Base-by-base conservation (phyloP, 1,140 invertebrate species). In the Drosophila pandora region DNA sequence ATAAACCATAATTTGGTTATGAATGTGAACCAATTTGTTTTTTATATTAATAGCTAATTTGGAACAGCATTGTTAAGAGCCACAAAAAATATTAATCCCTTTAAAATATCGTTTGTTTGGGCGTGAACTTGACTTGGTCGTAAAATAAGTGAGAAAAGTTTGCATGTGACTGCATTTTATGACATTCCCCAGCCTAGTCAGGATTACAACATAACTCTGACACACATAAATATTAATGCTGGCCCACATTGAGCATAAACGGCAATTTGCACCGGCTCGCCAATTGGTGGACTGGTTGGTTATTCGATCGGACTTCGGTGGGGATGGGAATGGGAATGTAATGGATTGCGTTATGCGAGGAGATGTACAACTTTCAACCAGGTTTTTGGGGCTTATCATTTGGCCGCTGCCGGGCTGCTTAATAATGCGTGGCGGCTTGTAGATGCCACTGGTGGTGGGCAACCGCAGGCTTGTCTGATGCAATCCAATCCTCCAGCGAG, bases 401-500 rank as follows among this genome's bases (percentile, higher is more conserved):
- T 37, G 10, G 25, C 25, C 25, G 25, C 50, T 45, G 65, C 30
- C 81, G 9, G 78, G 78, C 78, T 85, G 82, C 79, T 85, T 87
- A 88, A 87, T 87, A 88, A 76, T 88, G 82, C 83, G 75, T 21
- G 25, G 39, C n/a, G 43, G 79, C 79, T 61, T 67, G 75, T 74
- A 58, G 72, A 80, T 69, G 56, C 50, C 54, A 60, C 62, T 49
- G 54, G 43, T 12, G 21, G 43, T 47, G 21, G 60, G 37, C 22
- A 60, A 59, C 61, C 61, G 8, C 43, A 62, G 52, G 34, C 63
- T 76, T 43, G 64, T 47, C 43, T 47, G 43, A 47, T 47, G 80
- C 63, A 84, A 88, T 77, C 54, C 59, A 56, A 67, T 39, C 37
- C 59, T 22, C 61, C 53, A 70, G 71, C 67, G 65, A 61, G 25